These are phyloP conservation scores for Drosophila subpulchrella DNA, from an alignment of 1,140 invertebrate species.

Conservation along the genomic window DNA sequence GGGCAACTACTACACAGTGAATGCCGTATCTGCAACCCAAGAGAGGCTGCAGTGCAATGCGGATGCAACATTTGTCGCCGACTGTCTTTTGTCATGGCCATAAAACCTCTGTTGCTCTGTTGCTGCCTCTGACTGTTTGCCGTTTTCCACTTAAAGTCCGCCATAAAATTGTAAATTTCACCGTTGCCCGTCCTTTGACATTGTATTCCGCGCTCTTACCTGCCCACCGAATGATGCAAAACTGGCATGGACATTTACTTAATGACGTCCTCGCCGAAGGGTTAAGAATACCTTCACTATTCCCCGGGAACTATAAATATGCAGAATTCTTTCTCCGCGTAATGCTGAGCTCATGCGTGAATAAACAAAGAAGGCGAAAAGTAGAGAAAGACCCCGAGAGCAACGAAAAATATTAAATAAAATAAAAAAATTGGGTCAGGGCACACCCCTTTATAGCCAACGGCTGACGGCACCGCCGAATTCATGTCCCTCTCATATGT, in stretches of 20 bases:
- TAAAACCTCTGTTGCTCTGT: slow-evolving; percentile 50
- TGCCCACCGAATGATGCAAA: slow-evolving; percentile 49
- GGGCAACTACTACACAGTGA: slow-evolving; percentile 5
- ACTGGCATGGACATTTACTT: slow-evolving; percentile 36
- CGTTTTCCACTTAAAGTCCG: slow-evolving; percentile 71
- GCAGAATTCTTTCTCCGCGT: slow-evolving; percentile 33
- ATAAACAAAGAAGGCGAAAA: slow-evolving; percentile 52
- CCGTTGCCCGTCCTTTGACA: slow-evolving; percentile 70
- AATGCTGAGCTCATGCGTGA: slow-evolving; percentile 65
- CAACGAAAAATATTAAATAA: slow-evolving; percentile 5
- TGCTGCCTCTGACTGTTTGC: slow-evolving; percentile 48
- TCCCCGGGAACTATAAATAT: slow-evolving; percentile 46
- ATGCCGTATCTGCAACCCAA: background rate
- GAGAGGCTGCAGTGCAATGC: slow-evolving; percentile 49
- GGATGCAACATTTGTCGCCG: slow-evolving; percentile 56
- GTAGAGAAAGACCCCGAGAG: slow-evolving; percentile 1
- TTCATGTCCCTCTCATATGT: slow-evolving; percentile 46
- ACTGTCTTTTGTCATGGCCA: slow-evolving; percentile 75
- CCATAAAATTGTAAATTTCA: slow-evolving; percentile 73
- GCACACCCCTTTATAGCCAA: slow-evolving; percentile 72
- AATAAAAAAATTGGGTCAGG: slow-evolving; percentile 65
- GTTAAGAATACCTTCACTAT: slow-evolving; percentile 48
- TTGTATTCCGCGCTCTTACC: slow-evolving; percentile 21
- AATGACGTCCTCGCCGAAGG: slow-evolving; percentile 43
- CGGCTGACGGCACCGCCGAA: slow-evolving; percentile 54